Evolutionary conservation across 2,888 invertebrate genomes (phyloP).

Genomic region (Muscina levida): DNA sequence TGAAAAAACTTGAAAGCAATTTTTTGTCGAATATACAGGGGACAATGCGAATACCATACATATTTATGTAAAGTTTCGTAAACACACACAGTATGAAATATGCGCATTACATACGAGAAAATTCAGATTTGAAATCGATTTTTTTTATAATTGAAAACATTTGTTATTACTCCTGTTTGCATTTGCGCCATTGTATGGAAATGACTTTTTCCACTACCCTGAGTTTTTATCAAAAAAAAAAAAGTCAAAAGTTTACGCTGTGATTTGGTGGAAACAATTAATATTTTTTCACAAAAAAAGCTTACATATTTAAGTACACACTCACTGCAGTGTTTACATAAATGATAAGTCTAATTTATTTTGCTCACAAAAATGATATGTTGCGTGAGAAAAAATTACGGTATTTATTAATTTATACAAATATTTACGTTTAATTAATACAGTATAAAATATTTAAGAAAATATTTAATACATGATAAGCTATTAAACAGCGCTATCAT

Average conservation of each 20-base stretch:
- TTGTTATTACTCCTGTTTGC: not conserved
- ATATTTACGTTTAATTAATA: constrained; percentile 26
- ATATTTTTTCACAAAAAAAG: constrained; percentile 21
- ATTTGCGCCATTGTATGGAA: not conserved
- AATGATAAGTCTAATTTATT: constrained; percentile 17
- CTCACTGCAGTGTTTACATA: constrained; percentile 15
- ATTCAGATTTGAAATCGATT: no score
- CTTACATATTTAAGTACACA: not conserved
- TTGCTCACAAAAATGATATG: not conserved
- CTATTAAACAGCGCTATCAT: no score
- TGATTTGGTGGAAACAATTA: constrained; percentile 6
- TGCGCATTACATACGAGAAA: no score
- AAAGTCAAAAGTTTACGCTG: not conserved
- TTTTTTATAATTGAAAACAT: no score
- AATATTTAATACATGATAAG: not conserved
- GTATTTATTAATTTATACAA: constrained; percentile 8
- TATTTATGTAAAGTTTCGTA: not conserved
- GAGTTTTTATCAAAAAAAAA: not conserved
- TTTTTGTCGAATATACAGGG: no score
- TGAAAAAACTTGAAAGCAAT: not conserved
- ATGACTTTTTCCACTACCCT: not conserved
- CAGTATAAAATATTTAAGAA: not conserved
- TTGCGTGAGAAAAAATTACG: not conserved
- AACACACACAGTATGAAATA: no score
- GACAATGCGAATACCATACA: no score